Conservation (phyloP, 2,888 invertebrate genomes). For the Pedicia rivosa region DNA sequence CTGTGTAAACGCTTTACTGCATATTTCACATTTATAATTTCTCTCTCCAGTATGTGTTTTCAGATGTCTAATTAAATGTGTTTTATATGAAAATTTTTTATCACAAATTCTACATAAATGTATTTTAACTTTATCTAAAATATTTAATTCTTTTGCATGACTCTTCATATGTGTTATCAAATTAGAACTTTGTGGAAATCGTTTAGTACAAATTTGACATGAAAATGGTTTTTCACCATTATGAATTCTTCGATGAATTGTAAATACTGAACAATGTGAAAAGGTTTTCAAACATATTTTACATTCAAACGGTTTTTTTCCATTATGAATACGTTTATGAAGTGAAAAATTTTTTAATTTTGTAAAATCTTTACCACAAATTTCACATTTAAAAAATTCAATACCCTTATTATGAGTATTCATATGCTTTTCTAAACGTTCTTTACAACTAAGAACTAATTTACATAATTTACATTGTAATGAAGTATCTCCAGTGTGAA, state of each 20-base stretch:
- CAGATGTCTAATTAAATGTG: conserved; percentile 28
- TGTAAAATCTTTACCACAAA: conserved; percentile 3
- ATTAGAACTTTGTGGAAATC: conserved; percentile 18
- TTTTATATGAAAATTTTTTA: background rate
- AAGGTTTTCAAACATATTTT: background rate
- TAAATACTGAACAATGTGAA: conserved; percentile 16
- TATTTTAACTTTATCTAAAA: background rate
- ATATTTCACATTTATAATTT: conserved; percentile 28
- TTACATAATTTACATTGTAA: conserved; percentile 1
- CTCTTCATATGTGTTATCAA: conserved; percentile 9
- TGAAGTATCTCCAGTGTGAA: conserved; percentile 2
- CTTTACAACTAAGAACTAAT: background rate
- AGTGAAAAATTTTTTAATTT: conserved; percentile 3
- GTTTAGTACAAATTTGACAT: conserved; percentile 18
- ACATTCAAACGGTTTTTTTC: background rate
- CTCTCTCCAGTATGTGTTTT: conserved; percentile 33
- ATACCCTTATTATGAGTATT: background rate
- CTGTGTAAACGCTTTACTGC: background rate
- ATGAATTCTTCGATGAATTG: conserved; percentile 33
- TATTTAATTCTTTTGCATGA: background rate
- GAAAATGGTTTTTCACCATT: conserved; percentile 36
- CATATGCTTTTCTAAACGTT: background rate
- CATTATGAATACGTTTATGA: conserved; percentile 3
- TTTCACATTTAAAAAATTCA: background rate
- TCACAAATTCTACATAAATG: conserved; percentile 2